Evolutionary conservation across 2,797 vertebrate species (phyloP).

Genomic region (Moxostoma hubbsi): DNA sequence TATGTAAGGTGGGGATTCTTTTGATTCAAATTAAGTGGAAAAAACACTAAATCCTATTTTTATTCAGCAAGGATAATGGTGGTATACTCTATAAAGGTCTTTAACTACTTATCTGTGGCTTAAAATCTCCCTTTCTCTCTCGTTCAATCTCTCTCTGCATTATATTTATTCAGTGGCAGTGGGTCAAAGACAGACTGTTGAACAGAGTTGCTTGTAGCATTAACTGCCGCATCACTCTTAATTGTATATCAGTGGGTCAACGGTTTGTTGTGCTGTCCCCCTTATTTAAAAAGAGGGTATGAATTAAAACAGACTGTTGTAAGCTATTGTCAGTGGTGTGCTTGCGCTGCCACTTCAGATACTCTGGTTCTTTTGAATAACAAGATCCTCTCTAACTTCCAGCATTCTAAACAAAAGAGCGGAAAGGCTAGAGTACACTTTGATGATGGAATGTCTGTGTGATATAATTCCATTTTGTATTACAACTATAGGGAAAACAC

Average conservation of each 20-base stretch:
- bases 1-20: conserved; percentile 99
- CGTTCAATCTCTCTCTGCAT: conserved; percentile 73
- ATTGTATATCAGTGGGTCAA: conserved; percentile 84
- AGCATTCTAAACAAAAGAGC: conserved; percentile 73
- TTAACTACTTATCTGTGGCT: conserved; percentile 88
- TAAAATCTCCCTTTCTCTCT: conserved; percentile 80
- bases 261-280: conserved; percentile 80
- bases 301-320: conserved; percentile 88
- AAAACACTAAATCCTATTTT: conserved; percentile 99
- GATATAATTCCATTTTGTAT: conserved; percentile 64
- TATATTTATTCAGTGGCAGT: conserved; percentile 83
- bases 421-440: conserved; percentile 73
- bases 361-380: conserved; percentile 69
- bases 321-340: conserved; percentile 78
- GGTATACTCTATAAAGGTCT: conserved; percentile 87
- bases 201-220: conserved; percentile 83
- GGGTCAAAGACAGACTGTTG: conserved; percentile 83
- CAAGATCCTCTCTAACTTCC: conserved; percentile 72
- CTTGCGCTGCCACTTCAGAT: conserved; percentile 79
- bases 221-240: conserved; percentile 85
- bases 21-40: conserved; percentile 99
- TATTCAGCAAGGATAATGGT: conserved; percentile 92
- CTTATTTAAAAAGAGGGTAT: conserved; percentile 78
- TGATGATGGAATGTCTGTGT: conserved; percentile 72
- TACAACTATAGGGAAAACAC: conserved; percentile 62